phyloP scores from a whole-genome alignment of 1,140 invertebrate genomes.

The Drosophila eugracilis region DNA sequence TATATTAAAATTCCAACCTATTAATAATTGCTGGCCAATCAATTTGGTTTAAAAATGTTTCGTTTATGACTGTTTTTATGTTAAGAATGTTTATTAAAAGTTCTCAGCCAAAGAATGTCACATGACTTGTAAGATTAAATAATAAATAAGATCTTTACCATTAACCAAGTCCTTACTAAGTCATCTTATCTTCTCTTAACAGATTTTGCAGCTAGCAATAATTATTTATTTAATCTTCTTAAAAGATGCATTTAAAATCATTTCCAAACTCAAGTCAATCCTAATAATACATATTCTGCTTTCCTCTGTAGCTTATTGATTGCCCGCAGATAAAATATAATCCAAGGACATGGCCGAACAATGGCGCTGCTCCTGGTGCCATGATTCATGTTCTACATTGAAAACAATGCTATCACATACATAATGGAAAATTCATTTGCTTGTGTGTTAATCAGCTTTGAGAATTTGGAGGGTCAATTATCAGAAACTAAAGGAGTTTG shows the following conservation, averaged over 20 bases:
- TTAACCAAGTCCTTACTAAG: no score
- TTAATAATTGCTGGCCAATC: no score
- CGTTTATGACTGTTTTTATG: no score
- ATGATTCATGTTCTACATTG: constrained; percentile 13
- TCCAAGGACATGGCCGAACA: constrained; percentile 37
- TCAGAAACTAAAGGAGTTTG: no score
- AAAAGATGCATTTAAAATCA: background rate
- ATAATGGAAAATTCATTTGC: constrained; percentile 34
- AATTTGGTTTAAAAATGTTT: no score
- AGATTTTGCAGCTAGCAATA: no score
- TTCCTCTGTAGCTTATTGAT: constrained; percentile 34
- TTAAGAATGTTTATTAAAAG: no score
- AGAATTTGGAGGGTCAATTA: constrained; percentile 68
- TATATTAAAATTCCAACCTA: no score
- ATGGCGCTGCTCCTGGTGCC: constrained; percentile 3
- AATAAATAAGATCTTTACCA: background rate
- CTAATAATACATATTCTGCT: background rate
- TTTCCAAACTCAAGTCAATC: background rate
- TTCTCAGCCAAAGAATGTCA: no score
- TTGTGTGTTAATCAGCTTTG: constrained; percentile 67
- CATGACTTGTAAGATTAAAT: no score
- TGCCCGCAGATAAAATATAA: constrained; percentile 38
- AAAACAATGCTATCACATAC: constrained; percentile 34
- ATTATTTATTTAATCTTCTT: background rate
- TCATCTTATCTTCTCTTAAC: no score